Base-by-base conservation (phyloP, 2,797 vertebrate genomes). In the Syncerus caffer region DNA sequence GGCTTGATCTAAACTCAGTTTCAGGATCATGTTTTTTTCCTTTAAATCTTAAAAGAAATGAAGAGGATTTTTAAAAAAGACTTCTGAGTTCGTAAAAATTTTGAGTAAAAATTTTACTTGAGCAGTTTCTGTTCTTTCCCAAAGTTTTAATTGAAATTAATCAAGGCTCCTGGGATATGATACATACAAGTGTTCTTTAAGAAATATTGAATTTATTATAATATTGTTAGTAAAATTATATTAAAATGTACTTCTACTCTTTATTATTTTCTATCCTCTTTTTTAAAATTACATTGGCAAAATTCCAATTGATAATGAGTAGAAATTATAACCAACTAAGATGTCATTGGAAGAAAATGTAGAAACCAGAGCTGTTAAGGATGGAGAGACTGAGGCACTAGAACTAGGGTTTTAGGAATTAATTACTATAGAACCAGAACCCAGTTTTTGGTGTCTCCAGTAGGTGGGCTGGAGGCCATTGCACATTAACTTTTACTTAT, bases 71-170 rank as follows among this genome's bases (percentile, higher is more conserved):
- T 67, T 50, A 4, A 71, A 4, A 53, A 93, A 79, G 15, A 38
- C 38, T 87, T 45, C 34, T 42, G 94, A 94, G 4, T 92, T 80
- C 15, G 9, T 80, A 47, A 89, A 87, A 83, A 47, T 38, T 76
- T 87, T 93, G 15, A 62, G 85, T 71, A 88, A 96, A 84, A 76
- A 27, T 76, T 79, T 97, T 71, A 55, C 3, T 50, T 1, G 19
- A 78, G 17, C n/a, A 86, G 45, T 83, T 85, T 89, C 79, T 93
- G 4, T 85, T 62, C n/a, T 86, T 78, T 31, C 15, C 67, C 50
- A 93, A 86, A 94, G 8, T 85, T 93, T 62, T 80, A 88, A 96
- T 67, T 91, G 57, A 90, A 85, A 93, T 85, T 53, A 57, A 85
- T 83, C 2, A 87, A 74, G 80, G 34, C 25, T 80, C 64, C 31